Conservation (phyloP, 2,888 invertebrate species). For the Octonoba sinensis region DNA sequence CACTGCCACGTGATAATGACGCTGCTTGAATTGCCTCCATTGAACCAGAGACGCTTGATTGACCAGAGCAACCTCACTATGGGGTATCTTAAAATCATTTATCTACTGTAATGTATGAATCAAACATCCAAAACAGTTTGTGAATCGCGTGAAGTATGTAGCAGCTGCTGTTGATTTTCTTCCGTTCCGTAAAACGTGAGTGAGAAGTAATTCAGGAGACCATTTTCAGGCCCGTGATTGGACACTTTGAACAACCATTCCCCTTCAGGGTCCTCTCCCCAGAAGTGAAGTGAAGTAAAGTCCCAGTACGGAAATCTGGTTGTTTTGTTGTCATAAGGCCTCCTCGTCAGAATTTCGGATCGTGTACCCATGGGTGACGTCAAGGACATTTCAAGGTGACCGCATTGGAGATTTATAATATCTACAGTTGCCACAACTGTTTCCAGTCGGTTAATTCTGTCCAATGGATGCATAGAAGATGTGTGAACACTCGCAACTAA, state of each 20-base stretch:
- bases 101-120: no score
- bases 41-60: no score
- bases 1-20: no score
- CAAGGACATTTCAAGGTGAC: conserved; percentile 81
- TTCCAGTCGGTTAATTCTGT: conserved; percentile 78
- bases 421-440: conserved; percentile 83
- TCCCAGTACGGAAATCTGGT: conserved; percentile 85
- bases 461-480: neutral
- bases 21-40: no score
- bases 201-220: conserved; percentile 23
- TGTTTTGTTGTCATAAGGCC: conserved; percentile 79
- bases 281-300: conserved; percentile 88
- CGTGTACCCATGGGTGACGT: conserved; percentile 83
- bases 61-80: no score
- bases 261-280: conserved; percentile 87
- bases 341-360: conserved; percentile 79
- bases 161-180: neutral
- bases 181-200: conserved; percentile 20
- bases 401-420: conserved; percentile 80
- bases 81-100: no score
- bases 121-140: no score
- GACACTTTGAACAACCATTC: conserved; percentile 69
- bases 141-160: no score
- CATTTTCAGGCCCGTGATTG: conserved; percentile 69
- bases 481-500: conserved; percentile 8